Evolutionary conservation across 2,888 invertebrate genomes (phyloP).

Genomic region (Lycia hirtaria): DNA sequence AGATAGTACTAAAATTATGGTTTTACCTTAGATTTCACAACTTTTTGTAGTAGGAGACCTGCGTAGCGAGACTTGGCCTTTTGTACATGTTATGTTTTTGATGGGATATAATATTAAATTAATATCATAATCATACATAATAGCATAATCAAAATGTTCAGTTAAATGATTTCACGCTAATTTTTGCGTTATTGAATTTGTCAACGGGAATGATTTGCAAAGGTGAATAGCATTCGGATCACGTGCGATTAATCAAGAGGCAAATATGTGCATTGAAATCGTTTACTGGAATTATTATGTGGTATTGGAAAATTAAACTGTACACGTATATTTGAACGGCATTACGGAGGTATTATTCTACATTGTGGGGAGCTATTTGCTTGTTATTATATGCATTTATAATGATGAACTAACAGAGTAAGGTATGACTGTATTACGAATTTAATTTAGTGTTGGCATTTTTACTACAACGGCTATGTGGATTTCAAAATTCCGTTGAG

Average conservation of each 20-base stretch:
- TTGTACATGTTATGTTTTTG: no score
- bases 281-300: conserved; percentile 9
- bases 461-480: no score
- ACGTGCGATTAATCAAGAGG: conserved; percentile 24
- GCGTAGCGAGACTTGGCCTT: no score
- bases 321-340: not conserved
- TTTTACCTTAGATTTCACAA: no score
- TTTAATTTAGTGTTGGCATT: no score
- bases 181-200: conserved; percentile 26
- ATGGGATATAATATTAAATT: no score
- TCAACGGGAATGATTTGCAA: conserved; percentile 25
- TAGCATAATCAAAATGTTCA: conserved; percentile 9
- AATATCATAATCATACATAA: no score
- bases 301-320: conserved; percentile 12
- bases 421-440: no score
- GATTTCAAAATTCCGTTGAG: no score
- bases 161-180: conserved; percentile 19
- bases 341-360: not conserved
- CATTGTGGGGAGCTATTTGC: not conserved
- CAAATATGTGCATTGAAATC: conserved; percentile 28
- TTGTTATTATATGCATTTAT: not conserved
- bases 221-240: conserved; percentile 24
- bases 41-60: no score
- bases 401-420: not conserved
- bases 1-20: no score